Percentiles rank a stretch among this genome's conserved stretches.
These are phyloP conservation scores for Chelonoidis abingdonii DNA, from an alignment of 2,113 vertebrate species.

Conservation along the genomic window DNA sequence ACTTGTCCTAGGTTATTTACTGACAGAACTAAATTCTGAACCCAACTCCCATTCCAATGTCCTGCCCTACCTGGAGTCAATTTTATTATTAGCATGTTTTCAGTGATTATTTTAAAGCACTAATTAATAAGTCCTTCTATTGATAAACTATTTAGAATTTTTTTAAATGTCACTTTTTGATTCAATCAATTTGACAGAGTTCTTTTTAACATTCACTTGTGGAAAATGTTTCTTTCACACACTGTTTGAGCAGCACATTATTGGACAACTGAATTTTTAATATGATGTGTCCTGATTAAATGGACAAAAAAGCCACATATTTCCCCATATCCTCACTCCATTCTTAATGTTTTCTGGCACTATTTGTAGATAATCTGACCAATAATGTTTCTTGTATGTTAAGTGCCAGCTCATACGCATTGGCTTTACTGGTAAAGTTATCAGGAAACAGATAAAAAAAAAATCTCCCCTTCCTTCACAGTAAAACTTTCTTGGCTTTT, in stretches of 20 bases:
- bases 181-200: too few relatives aligned
- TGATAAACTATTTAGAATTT: neutral
- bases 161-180: neutral
- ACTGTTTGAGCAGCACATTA: neutral
- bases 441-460: neutral
- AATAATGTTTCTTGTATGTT: neutral
- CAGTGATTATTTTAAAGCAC: neutral
- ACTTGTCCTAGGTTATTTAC: neutral
- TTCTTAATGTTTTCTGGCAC: neutral
- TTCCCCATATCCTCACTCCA: neutral
- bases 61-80: neutral
- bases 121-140: neutral
- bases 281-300: neutral
- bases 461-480: neutral
- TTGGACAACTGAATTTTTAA: neutral
- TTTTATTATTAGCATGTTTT: neutral
- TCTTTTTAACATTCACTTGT: neutral
- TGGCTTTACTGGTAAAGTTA: neutral
- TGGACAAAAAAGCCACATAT: neutral
- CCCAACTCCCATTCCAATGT: neutral
- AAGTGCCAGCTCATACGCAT: neutral
- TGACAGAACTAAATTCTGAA: neutral
- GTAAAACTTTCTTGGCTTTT: constrained; percentile 28
- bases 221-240: neutral
- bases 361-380: neutral